These are phyloP conservation scores for Hyla sarda DNA, from an alignment of 2,113 vertebrate genomes.

Conservation along the genomic window DNA sequence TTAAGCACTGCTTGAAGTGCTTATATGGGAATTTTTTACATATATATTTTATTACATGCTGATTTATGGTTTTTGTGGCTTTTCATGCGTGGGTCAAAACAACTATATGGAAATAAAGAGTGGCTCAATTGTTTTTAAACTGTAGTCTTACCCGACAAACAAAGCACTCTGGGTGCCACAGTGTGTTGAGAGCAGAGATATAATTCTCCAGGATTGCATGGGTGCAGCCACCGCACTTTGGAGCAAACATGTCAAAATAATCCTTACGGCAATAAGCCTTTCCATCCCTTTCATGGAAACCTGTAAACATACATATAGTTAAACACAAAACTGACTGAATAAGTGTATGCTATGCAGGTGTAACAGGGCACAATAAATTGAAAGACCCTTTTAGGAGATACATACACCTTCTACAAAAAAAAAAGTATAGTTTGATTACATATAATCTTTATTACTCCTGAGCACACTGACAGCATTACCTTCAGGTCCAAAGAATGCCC, in stretches of 20 bases:
- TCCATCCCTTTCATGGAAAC: conserved; percentile 97
- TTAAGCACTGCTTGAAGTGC: too few species aligned
- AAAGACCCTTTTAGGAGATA: too few species aligned
- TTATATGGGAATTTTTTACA: neutral
- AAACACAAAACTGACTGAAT: too few species aligned
- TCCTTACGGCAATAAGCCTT: conserved; percentile 98
- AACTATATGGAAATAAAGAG: too few species aligned
- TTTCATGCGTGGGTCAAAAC: neutral
- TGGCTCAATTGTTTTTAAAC: neutral
- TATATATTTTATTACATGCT: neutral
- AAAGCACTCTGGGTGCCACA: conserved; percentile 98
- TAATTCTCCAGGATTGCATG: conserved; percentile 98
- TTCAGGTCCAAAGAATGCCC: conserved; percentile 95
- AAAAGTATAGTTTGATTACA: too few species aligned
- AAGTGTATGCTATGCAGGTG: too few species aligned
- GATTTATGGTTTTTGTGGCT: neutral
- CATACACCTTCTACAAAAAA: too few species aligned
- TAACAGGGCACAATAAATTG: too few species aligned
- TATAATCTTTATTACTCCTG: too few species aligned
- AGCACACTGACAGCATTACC: conserved; percentile 72
- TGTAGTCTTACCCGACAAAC: conserved; percentile 90
- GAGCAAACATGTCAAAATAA: conserved; percentile 98
- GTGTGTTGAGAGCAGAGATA: conserved; percentile 94
- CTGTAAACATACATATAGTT: conserved; percentile 66
- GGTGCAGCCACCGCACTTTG: conserved; percentile 95